These are phyloP conservation scores for Pelochelys cantorii DNA, from an alignment of 2,797 vertebrate species.

Conservation along the genomic window DNA sequence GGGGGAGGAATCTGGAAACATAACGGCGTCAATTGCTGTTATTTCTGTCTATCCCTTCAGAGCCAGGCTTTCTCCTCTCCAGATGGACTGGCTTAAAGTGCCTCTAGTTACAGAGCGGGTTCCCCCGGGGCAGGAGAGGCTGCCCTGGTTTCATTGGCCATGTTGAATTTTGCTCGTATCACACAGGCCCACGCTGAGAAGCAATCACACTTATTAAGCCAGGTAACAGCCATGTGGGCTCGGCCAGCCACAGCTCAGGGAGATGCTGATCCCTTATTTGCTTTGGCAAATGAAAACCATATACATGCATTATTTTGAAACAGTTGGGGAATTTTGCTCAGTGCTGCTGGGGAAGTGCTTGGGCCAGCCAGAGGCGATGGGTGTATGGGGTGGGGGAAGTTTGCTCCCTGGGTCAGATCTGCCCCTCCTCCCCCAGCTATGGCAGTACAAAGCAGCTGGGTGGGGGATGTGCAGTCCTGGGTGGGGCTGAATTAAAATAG, in stretches of 20 bases:
- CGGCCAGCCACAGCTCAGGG: accelerated
- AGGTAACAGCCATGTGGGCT: not conserved
- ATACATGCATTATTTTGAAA: not conserved
- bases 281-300: conserved; percentile 13
- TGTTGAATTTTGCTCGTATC: conserved; percentile 4
- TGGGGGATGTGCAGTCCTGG: too few species aligned
- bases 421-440: not conserved
- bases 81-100: conserved; percentile 55
- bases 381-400: not conserved
- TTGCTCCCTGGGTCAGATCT: not conserved
- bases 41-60: conserved; percentile 65
- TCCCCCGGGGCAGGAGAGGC: not conserved
- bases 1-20: conserved; percentile 60
- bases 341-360: not conserved
- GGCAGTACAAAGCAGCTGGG: not conserved
- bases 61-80: conserved; percentile 52
- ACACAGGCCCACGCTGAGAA: not conserved
- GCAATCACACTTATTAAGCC: not conserved
- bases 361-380: not conserved
- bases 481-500: not conserved
- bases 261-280: not conserved
- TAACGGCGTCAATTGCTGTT: conserved; percentile 64
- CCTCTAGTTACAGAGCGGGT: conserved; percentile 1
- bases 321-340: not conserved
- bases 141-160: conserved; percentile 48